These are phyloP conservation scores for Struthidea cinerea DNA, from an alignment of 2,113 vertebrate genomes.

Conservation along the genomic window DNA sequence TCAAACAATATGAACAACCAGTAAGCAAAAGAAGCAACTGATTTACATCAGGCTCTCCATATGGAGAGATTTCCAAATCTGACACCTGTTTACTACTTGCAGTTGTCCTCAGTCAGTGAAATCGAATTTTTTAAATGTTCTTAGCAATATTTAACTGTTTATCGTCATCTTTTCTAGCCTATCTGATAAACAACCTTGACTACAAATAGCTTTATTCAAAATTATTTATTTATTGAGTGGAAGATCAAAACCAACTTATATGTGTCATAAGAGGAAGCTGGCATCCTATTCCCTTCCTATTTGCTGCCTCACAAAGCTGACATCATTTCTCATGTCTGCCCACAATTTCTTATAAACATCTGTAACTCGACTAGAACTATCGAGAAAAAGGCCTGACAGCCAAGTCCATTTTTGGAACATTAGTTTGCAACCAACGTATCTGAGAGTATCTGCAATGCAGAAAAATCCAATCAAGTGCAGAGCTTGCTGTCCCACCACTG, in stretches of 20 bases:
- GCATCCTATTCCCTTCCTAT: neutral
- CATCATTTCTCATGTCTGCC: neutral
- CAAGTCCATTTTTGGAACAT: neutral
- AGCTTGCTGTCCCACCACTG: neutral
- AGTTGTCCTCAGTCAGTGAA: neutral
- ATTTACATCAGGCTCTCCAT: neutral
- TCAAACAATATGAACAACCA: neutral
- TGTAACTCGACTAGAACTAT: neutral
- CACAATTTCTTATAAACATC: neutral
- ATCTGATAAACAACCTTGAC: neutral
- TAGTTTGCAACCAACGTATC: neutral
- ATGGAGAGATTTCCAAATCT: neutral
- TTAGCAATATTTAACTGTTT: neutral
- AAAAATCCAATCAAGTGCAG: neutral
- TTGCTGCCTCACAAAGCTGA: neutral
- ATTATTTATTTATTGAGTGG: neutral
- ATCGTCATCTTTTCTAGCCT: neutral
- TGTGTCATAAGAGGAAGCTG: fast-evolving
- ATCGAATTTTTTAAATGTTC: neutral
- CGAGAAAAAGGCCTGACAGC: neutral
- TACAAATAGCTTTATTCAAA: neutral
- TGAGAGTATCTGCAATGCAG: neutral
- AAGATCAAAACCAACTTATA: neutral
- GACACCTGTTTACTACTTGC: neutral
- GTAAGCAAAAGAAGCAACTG: neutral